Conservation (phyloP, 92 coral and sea anemone genomes). For the Bergia sp. region DNA sequence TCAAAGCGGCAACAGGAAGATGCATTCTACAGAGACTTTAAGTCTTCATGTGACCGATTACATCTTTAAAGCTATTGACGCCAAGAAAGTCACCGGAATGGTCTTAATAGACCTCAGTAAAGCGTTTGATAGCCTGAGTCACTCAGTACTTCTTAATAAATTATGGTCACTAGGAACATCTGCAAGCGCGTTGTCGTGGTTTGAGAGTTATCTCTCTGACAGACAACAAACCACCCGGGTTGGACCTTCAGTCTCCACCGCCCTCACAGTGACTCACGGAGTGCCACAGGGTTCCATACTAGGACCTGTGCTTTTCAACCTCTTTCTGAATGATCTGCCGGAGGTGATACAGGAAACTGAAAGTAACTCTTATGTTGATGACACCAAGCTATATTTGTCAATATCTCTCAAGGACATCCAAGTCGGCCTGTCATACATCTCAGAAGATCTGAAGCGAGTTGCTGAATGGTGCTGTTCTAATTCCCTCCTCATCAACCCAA, state of each 20-base stretch:
- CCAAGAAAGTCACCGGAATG: conserved; percentile 34
- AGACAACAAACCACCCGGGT: conserved; percentile 37
- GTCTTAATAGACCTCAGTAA: conserved; percentile 36
- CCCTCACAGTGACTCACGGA: conserved; percentile 30
- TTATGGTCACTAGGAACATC: conserved; percentile 23
- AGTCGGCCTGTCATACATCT: conserved; percentile 15
- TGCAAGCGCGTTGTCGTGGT: conserved; percentile 25
- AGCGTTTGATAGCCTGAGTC: conserved; percentile 11
- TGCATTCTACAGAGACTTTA: conserved; percentile 47
- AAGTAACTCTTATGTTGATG: conserved; percentile 29
- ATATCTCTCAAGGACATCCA: conserved; percentile 34
- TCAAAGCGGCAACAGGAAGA: conserved; percentile 47
- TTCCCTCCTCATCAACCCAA: neutral
- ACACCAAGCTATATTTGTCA: conserved; percentile 46
- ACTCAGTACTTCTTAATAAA: conserved; percentile 6
- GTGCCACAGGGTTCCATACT: conserved; percentile 50
- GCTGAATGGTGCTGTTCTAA: conserved; percentile 53
- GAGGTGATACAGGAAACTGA: conserved; percentile 36
- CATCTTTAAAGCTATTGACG: conserved; percentile 32
- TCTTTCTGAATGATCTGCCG: conserved; percentile 44
- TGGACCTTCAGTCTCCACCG: conserved; percentile 22
- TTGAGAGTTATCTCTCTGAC: conserved; percentile 34
- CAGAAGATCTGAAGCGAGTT: conserved; percentile 45
- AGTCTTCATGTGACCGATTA: conserved; percentile 19
- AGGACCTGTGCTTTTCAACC: conserved; percentile 49